Base-by-base conservation (phyloP, 2,113 vertebrate species). In the Coracopsis vasa region DNA sequence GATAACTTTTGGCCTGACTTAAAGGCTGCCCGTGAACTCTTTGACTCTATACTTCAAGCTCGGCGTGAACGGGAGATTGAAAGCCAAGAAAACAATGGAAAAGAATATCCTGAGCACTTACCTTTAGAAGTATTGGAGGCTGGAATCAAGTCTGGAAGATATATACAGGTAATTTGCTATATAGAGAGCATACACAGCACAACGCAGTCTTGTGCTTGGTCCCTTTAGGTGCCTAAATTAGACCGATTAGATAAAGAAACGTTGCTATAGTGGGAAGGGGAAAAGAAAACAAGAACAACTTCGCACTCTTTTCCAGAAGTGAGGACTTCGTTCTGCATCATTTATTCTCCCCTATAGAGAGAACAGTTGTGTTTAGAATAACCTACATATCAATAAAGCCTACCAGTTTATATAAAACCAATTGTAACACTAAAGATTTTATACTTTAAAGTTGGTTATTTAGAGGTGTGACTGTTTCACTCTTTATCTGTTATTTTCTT, bases 111-210 rank as follows among this genome's bases (percentile, higher is more conserved):
- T 1, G 99, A 99, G 65, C 99, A 99, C 75, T 97, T 99, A 15
- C 98, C 99, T 12, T 12, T 97, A 33, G 98, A 99, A 74, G 54
- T 99, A 23, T 9, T 99, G 91, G 99, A 99, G 96, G 98, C 99
- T 16, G 99, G 99, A 2, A 99, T 99, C 95, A 99, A 99, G 88
- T 99, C 99, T n/a, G 98, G 99, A 19, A 98, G 99, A 88, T 99
- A 99, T 54, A 93, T 99, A 69, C 98, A 99, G 99, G 98, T 98
- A 58, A 95, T 69, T 47, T 69, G 29, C 48, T 61, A 2, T 8
- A 6, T 0, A 64, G 74, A 48, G 48, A 80, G 37, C 13, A 8
- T 16, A 14, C 39, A 44, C 17, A 67, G 31, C 69, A 11, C 31
- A 44, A 0, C 45, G 31, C 41, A 23, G 16, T 28, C 39, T 44